Percentiles rank a stretch among this genome's conserved stretches.
Evolutionary conservation across 2,888 invertebrate genomes (phyloP).

Genomic region (Tetanocera ferruginea): DNA sequence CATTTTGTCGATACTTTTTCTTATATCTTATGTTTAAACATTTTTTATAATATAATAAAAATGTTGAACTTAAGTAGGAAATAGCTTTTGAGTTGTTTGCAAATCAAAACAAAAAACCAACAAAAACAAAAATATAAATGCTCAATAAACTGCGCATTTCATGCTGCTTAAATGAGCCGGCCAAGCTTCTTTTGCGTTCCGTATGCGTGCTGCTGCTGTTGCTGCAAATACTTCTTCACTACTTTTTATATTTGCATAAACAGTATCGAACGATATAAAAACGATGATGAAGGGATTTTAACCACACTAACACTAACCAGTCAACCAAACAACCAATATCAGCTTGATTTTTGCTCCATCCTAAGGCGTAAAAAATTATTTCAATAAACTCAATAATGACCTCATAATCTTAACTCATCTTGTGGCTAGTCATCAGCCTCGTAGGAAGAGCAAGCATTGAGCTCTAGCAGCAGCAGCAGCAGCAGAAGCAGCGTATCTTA

Average conservation of each 20-base stretch:
- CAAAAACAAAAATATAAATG: background rate
- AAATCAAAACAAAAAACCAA: too few species aligned
- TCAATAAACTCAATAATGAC: conserved; percentile 49
- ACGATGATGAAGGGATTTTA: background rate
- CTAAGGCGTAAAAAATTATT: conserved; percentile 47
- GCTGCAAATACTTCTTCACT: too few species aligned
- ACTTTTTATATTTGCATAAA: too few species aligned
- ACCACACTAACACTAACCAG: background rate
- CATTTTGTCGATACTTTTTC: background rate
- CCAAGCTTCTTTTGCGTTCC: too few species aligned
- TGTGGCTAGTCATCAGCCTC: background rate
- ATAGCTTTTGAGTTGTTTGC: background rate
- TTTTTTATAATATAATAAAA: conserved; percentile 38
- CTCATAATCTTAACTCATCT: conserved; percentile 49
- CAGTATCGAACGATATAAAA: too few species aligned
- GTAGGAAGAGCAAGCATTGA: background rate
- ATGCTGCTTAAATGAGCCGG: background rate
- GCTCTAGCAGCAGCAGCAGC: background rate
- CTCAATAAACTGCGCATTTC: conserved; percentile 14
- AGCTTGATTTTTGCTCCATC: background rate
- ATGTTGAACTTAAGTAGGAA: conserved; percentile 31
- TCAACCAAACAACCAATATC: background rate
- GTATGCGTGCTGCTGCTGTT: too few species aligned
- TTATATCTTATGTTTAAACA: conserved; percentile 16
- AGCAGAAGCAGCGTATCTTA: background rate